A percentile compares a stretch with the other conserved stretches of the same genome.
These are phyloP conservation scores for Mechanitis messenoides DNA, from an alignment of 2,888 invertebrate genomes.

Conservation along the genomic window DNA sequence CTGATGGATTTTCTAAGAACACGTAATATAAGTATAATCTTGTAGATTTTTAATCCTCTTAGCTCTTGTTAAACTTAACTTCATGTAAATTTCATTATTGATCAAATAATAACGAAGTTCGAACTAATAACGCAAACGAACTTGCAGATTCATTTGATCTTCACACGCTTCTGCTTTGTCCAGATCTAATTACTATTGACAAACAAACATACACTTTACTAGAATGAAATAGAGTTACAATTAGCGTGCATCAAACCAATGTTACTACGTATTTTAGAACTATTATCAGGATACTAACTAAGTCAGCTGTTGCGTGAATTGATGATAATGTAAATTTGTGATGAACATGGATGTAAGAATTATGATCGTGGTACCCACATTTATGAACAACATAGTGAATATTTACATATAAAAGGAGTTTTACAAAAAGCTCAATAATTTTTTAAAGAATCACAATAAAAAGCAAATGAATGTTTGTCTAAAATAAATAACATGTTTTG, in stretches of 20 bases:
- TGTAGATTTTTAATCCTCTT: constrained; percentile 8
- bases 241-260: constrained; percentile 16
- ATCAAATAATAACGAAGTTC: constrained; percentile 37
- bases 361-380: constrained; percentile 3
- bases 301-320: constrained; percentile 44
- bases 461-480: too few relatives aligned
- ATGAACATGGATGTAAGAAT: constrained; percentile 14
- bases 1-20: too few relatives aligned
- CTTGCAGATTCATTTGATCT: constrained; percentile 33
- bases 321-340: constrained; percentile 46
- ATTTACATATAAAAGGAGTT: too few relatives aligned
- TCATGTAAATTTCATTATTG: constrained; percentile 33
- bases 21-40: too few relatives aligned
- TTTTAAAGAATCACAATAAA: too few relatives aligned
- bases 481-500: too few relatives aligned
- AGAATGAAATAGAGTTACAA: constrained; percentile 8
- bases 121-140: constrained; percentile 36
- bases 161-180: constrained; percentile 36
- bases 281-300: constrained; percentile 49
- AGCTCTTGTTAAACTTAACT: constrained; percentile 16
- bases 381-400: not conserved
- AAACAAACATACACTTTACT: constrained; percentile 14
- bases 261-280: constrained; percentile 37
- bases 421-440: too few relatives aligned
- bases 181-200: constrained; percentile 22